A percentile compares a stretch with the other conserved stretches of the same genome.
Conservation (phyloP, 2,797 vertebrate species). For the Orientallactaga sibirica region DNA sequence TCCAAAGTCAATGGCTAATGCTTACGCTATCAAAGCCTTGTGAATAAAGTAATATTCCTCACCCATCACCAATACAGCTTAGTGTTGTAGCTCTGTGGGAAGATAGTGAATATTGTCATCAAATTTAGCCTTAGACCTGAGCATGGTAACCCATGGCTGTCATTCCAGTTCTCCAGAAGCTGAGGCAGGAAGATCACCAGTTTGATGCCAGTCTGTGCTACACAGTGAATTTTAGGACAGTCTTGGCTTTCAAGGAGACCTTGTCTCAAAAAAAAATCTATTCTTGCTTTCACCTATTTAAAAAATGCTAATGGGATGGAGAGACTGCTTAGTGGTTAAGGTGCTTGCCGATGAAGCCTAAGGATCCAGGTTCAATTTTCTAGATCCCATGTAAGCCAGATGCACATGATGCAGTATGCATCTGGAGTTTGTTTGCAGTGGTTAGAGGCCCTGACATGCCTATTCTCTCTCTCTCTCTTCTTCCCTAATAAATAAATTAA, state of each 20-base stretch:
- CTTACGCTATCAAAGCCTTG: slow-evolving; percentile 5
- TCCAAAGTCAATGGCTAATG: slow-evolving; percentile 57
- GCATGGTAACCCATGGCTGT: neutral
- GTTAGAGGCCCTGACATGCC: too few relatives aligned
- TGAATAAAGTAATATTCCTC: slow-evolving; percentile 35
- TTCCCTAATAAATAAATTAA: too few relatives aligned
- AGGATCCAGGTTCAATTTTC: neutral
- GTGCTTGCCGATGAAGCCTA: too few relatives aligned
- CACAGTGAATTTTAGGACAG: neutral
- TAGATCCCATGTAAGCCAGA: too few relatives aligned
- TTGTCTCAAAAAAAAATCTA: neutral
- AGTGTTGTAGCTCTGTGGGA: neutral
- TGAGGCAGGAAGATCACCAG: neutral
- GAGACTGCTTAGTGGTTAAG: neutral
- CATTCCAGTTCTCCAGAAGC: neutral
- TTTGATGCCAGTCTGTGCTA: neutral
- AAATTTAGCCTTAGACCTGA: neutral
- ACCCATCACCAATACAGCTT: neutral
- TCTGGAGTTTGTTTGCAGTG: too few relatives aligned
- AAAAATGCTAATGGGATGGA: neutral
- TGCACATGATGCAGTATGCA: neutral
- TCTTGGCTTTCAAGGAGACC: neutral
- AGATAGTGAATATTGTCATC: neutral
- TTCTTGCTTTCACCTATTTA: too few relatives aligned
- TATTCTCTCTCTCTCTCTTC: too few relatives aligned